A percentile compares a stretch with the other conserved stretches of the same genome.
Conservation (phyloP, 2,113 vertebrate genomes). For the Crypturellus undulatus region DNA sequence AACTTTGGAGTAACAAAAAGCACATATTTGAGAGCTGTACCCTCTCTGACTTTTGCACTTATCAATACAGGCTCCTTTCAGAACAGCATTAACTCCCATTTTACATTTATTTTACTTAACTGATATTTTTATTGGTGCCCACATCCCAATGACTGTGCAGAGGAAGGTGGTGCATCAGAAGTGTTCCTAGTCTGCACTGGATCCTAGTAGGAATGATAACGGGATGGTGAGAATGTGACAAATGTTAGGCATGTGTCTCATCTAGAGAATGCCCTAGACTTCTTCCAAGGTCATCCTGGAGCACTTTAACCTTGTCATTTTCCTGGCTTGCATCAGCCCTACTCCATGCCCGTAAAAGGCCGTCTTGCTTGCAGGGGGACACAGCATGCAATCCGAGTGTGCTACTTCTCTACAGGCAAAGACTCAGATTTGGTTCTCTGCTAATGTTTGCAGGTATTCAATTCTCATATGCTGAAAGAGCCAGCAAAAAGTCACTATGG, state of each 20-base stretch:
- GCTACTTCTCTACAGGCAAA: not conserved
- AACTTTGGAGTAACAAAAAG: not conserved
- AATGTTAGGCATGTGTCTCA: not conserved
- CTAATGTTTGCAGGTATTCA: not conserved
- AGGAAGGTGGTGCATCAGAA: not conserved
- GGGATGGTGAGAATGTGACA: not conserved
- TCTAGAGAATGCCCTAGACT: not conserved
- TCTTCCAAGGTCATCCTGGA: not conserved
- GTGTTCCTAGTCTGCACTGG: accelerated
- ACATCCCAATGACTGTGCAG: not conserved
- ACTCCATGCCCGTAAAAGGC: not conserved
- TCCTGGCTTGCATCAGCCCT: not conserved
- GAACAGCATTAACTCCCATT: not conserved
- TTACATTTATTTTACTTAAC: not conserved
- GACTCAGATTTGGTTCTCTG: not conserved
- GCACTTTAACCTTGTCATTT: not conserved
- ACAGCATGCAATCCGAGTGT: not conserved
- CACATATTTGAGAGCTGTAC: accelerated
- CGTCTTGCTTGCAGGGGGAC: not conserved
- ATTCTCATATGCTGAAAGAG: not conserved
- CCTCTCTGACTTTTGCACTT: accelerated
- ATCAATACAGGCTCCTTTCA: not conserved
- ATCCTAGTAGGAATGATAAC: not conserved
- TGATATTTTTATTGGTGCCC: not conserved
- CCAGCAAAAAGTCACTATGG: not conserved